These are phyloP conservation scores for Unio delphinus DNA, from an alignment of 2,888 invertebrate species.

Conservation along the genomic window DNA sequence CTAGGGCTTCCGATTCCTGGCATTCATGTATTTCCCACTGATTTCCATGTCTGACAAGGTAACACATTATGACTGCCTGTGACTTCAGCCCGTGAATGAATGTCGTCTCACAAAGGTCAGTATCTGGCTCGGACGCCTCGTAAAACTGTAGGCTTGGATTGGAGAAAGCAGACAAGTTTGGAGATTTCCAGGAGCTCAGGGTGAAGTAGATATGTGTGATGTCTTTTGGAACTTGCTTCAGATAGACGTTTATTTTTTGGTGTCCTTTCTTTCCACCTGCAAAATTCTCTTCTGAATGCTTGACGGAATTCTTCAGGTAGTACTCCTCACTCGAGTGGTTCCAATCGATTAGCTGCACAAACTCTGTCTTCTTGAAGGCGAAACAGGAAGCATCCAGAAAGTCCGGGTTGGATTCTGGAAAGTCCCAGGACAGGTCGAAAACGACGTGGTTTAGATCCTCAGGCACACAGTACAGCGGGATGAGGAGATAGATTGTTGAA, in stretches of 20 bases:
- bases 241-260: constrained; percentile 17
- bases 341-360: constrained; percentile 17
- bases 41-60: constrained; percentile 7
- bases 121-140: constrained; percentile 10
- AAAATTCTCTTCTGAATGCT: constrained; percentile 17
- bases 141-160: constrained; percentile 21
- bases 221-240: constrained; percentile 13
- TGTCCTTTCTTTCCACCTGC: constrained; percentile 15
- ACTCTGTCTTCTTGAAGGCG: constrained; percentile 11
- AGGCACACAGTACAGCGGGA: constrained; percentile 20
- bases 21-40: constrained; percentile 25
- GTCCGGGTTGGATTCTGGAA: constrained; percentile 13
- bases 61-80: constrained; percentile 29
- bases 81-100: constrained; percentile 18
- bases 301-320: constrained; percentile 10
- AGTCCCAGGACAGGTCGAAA: constrained; percentile 22
- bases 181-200: constrained; percentile 23
- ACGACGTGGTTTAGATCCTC: constrained; percentile 22
- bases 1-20: constrained; percentile 4
- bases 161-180: constrained; percentile 16
- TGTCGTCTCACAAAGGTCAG: constrained; percentile 19
- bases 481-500: constrained; percentile 11
- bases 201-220: constrained; percentile 22
- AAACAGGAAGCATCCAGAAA: constrained; percentile 22
- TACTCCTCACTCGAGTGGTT: constrained; percentile 14